These are phyloP conservation scores for Trachemys scripta DNA, from an alignment of 2,113 vertebrate genomes.

Conservation along the genomic window DNA sequence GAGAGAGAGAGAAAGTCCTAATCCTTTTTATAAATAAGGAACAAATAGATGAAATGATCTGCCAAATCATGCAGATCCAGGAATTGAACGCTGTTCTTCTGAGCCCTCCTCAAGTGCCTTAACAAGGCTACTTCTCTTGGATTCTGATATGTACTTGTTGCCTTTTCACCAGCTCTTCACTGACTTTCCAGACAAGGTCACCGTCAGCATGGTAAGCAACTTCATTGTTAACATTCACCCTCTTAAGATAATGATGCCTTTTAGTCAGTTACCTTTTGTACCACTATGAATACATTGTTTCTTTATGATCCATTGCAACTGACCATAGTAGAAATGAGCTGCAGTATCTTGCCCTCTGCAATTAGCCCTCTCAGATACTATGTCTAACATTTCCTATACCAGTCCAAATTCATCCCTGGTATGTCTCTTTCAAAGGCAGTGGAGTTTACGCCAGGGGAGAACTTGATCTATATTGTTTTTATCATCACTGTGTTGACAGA, in stretches of 20 bases:
- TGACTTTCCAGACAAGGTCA: neutral
- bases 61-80: neutral
- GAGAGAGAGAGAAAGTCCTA: neutral
- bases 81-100: neutral
- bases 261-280: neutral
- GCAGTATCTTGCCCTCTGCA: accelerated
- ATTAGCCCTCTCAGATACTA: accelerated
- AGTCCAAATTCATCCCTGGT: accelerated
- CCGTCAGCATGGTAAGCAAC: accelerated
- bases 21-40: neutral
- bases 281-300: accelerated
- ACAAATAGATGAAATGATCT: neutral
- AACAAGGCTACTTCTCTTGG: neutral
- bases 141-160: neutral
- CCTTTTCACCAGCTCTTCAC: neutral
- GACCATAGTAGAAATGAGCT: neutral
- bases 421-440: neutral
- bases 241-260: neutral
- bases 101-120: neutral
- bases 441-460: neutral
- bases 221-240: accelerated
- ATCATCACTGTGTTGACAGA: neutral
- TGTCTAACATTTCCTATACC: neutral
- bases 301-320: neutral
- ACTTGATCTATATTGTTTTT: neutral